A percentile compares a stretch with the other conserved stretches of the same genome.
Evolutionary conservation across 2,888 invertebrate genomes (phyloP).

Genomic region (Spialia ferax): DNA sequence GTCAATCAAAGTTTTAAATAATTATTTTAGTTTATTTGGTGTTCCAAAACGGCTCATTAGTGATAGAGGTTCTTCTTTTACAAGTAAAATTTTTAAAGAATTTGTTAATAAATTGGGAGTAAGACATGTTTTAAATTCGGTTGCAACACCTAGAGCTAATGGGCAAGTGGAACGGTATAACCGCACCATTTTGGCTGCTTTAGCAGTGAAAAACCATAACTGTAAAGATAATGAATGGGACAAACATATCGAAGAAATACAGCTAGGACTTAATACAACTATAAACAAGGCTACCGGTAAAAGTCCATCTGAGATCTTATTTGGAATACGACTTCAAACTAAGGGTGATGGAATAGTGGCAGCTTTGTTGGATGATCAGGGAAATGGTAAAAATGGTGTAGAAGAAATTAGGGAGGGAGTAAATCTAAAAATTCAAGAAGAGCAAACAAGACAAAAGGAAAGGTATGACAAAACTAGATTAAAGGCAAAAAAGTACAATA

Average conservation of each 20-base stretch:
- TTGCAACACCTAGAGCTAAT: slow-evolving; percentile 23
- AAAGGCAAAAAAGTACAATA: slow-evolving; percentile 5
- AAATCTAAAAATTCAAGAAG: neutral
- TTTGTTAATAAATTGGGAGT: slow-evolving; percentile 17
- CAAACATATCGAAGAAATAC: slow-evolving; percentile 13
- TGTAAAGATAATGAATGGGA: slow-evolving; percentile 25
- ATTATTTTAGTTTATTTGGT: slow-evolving; percentile 20
- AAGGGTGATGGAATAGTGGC: neutral
- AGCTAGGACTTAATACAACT: slow-evolving; percentile 25
- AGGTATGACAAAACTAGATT: slow-evolving; percentile 4
- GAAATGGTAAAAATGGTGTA: neutral
- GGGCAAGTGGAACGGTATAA: slow-evolving; percentile 28
- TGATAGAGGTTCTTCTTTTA: slow-evolving; percentile 21
- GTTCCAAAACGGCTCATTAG: slow-evolving; percentile 14
- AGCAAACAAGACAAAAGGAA: slow-evolving; percentile 13
- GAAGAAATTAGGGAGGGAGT: slow-evolving; percentile 12
- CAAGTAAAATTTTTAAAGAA: slow-evolving; percentile 7
- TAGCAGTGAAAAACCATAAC: slow-evolving; percentile 12
- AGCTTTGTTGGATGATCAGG: neutral
- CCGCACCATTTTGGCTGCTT: slow-evolving; percentile 14
- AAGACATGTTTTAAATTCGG: slow-evolving; percentile 20
- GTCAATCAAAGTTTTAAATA: slow-evolving; percentile 22
- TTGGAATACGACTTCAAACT: slow-evolving; percentile 6
- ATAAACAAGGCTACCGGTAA: slow-evolving; percentile 6
- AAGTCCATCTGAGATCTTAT: slow-evolving; percentile 8